phyloP scores from a whole-genome alignment of 2,113 vertebrate genomes.

The Bubo blakistoni region DNA sequence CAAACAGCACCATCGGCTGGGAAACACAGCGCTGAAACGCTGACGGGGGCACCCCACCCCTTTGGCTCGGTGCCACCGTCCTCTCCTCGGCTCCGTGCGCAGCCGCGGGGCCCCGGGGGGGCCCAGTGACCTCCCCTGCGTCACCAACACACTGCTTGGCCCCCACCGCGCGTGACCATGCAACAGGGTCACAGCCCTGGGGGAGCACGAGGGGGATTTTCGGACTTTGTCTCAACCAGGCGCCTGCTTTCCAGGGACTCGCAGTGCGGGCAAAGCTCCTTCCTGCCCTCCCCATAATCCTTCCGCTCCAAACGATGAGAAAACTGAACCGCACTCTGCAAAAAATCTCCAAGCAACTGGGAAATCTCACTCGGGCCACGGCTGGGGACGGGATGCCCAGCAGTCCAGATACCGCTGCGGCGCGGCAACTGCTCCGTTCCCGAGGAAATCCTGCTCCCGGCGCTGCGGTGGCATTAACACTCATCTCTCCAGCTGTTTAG shows the following conservation, averaged over 20 bases:
- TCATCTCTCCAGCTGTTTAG: not conserved
- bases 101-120: not conserved
- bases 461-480: accelerated
- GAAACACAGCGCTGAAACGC: accelerated
- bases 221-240: not conserved
- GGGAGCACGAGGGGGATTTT: accelerated
- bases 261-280: not conserved
- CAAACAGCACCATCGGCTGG: not conserved
- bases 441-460: accelerated
- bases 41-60: not conserved
- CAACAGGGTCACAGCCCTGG: not conserved
- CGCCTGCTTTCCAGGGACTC: not conserved
- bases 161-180: not conserved
- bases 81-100: not conserved
- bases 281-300: accelerated
- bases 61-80: accelerated
- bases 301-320: not conserved
- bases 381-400: not conserved
- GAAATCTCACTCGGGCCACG: accelerated
- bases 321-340: not conserved
- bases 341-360: not conserved
- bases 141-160: not conserved
- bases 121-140: not conserved
- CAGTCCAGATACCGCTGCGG: accelerated
- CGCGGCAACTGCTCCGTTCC: not conserved